Evolutionary conservation across 2,797 vertebrate genomes (phyloP), one percentile per base, ranked within the genome.

Genomic region (Halcyon chelicuti): DNA sequence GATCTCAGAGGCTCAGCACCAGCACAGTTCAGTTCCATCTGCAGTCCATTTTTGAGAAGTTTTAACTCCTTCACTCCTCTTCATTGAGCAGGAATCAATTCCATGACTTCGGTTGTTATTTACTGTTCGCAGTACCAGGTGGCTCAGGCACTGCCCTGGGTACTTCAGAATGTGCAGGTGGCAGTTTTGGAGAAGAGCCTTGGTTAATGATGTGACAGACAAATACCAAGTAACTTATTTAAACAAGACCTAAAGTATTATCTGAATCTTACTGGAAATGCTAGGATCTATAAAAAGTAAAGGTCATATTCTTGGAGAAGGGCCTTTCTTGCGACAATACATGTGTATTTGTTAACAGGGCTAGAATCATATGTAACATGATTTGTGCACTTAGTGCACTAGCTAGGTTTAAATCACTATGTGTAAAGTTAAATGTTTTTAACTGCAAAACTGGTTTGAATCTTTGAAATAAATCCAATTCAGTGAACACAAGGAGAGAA

Each of bases 11-110:
- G 75, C 87, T 92, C 58, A 0, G 88, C 40, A 92, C 79, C 67
- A 6, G 37, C 21, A 26, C 82, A 93, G 93, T 90, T 96, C 95
- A 93, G 74, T 89, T 96, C 90, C 91, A 88, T 90, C 88, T 37
- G 80, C 71, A 86, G 74, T 68, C 85, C 58, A 42, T 78, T 94
- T 83, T 8, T 62, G 60, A 90, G 86, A 96, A 94, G 57, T 84
- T 94, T 96, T 97, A 97, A 95, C 96, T 92, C 96, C 51, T 94
- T 91, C 72, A 23, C 47, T 79, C 68, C 93, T 66, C 84, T 80
- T 94, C 91, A 42, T 44, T 75, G 60, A 86, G 66, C 75, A 61
- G 63, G 31, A 79, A 76, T 66, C 67, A 49, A 14, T 68, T 75
- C 70, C 63, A 40, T 35, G 67, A 33, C 66, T 66, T 21, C 12